Percentiles rank a stretch among this genome's conserved stretches.
Conservation (phyloP, 2,888 invertebrate genomes). For the Eupithecia inturbata region DNA sequence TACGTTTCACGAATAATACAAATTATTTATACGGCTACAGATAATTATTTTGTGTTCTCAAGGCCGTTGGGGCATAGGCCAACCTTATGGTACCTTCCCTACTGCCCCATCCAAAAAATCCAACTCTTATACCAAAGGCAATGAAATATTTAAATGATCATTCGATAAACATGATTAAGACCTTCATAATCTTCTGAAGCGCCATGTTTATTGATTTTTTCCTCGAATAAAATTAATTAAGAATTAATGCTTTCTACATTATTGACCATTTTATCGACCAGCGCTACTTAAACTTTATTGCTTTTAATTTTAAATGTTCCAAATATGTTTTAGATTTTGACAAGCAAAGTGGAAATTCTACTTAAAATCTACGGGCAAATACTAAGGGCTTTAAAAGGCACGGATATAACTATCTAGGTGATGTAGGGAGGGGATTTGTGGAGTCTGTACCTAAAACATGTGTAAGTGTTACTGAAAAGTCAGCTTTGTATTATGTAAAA, state of each 20-base stretch:
- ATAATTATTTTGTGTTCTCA: too few species aligned
- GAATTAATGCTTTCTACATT: neutral
- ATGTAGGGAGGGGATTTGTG: constrained; percentile 61
- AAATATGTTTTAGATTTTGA: constrained; percentile 15
- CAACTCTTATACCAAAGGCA: neutral
- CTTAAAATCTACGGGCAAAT: constrained; percentile 31
- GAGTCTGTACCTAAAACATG: constrained; percentile 64
- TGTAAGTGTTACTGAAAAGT: constrained; percentile 66
- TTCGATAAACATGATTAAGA: neutral
- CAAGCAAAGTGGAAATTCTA: constrained; percentile 42
- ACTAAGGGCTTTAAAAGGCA: constrained; percentile 46
- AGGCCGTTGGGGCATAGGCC: too few species aligned
- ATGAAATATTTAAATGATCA: neutral
- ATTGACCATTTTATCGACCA: neutral
- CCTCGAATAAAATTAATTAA: neutral
- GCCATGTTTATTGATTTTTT: neutral
- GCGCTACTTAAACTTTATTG: neutral
- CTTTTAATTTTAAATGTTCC: neutral
- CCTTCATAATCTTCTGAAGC: neutral
- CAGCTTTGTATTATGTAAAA: constrained; percentile 53
- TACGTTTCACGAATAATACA: too few species aligned
- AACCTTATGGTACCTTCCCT: too few species aligned
- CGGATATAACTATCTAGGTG: constrained; percentile 61
- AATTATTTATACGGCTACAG: too few species aligned
- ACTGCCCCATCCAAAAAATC: too few species aligned